Evolutionary conservation across 2,797 vertebrate genomes (phyloP), one percentile per base, ranked within the genome.

Genomic region (Lates japonicus): DNA sequence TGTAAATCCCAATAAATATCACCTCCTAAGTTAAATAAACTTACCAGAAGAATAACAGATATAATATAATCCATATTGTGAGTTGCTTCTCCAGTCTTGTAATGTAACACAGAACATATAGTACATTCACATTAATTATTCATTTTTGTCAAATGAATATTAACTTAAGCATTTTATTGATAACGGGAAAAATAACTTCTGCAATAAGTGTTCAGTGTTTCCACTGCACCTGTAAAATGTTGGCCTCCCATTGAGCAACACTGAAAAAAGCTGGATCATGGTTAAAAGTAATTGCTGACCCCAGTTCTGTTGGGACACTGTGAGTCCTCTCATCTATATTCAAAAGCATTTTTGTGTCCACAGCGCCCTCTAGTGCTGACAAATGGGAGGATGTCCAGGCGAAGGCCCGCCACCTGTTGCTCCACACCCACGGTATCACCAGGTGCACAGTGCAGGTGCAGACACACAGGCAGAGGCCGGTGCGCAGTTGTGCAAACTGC

Each of bases 311-410:
- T 39, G 41, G n/a, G 12, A 41, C 20, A 16, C n/a, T 70, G 12
- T 11, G 8, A 8, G 7, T 17, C 7, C 7, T 46, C 42, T 2
- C 2, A 12, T 25, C 25, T 13, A 20, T 20, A 7, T 65, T 49
- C 4, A 58, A n/a, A 16, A 69, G 1, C 35, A 6, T 85, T 35
- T 86, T 22, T 92, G 14, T 92, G 29, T 87, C 41, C 57, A 49
- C 93, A 99, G 98, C 90, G 84, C 97, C 97, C 64, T 96, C 96
- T 88, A 96, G 96, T 83, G 95, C 94, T 62, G 92, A 91, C 52
- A 97, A 95, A 80, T 99, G 98, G 98, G 98, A 99, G 64, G 97
- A 98, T 0, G 96, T 98, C 74, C 98, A 99, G 91, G 93, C 92
- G 4, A 97, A 96, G 91, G 97, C 96, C 20, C 95, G 95, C n/a